Evolutionary conservation across 2,797 vertebrate genomes (phyloP), one percentile per base, ranked within the genome.

Genomic region (Podarcis lilfordi): DNA sequence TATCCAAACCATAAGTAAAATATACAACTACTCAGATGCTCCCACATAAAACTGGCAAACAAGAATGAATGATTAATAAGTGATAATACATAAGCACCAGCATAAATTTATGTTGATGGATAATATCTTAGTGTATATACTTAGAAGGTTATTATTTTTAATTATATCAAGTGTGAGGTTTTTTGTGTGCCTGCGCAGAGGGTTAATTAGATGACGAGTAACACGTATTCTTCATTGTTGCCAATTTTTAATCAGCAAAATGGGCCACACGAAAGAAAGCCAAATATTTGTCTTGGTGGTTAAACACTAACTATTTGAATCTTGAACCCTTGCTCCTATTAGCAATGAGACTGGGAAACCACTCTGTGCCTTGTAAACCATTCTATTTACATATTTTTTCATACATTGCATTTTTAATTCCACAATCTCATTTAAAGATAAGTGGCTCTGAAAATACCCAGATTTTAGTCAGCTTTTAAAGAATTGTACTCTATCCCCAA

Each of bases 71-170:
- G 3, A 35, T 19, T 0, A 1, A 0, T 0, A 17, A 85, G 21
- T n/a, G 74, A 87, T 25, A 27, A 40, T 80, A 71, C 11, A 79
- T 5, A 91, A 86, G 86, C 92, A 88, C 90, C 88, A 85, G 85
- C 40, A 90, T 69, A 84, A 55, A 8, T 35, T 32, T 69, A 59
- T 27, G 13, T 27, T 9, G 55, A 59, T 86, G 37, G 50, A 7
- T n/a, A 91, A 68, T 64, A 89, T 15, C 74, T 50, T 15, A 27
- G 13, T 0, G 0, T 1, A 84, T 61, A 0, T 1, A 1, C 5
- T 92, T 91, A 82, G 90, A 94, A 94, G 91, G 89, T 92, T 88
- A 89, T 91, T 88, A 91, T 66, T 80, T 61, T 89, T 91, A 66
- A 55, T 76, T 89, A 84, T 32, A 3, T 72, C 50, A 79, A 43